These are phyloP conservation scores for Adela reaumurella DNA, from an alignment of 2,888 invertebrate species.

Conservation along the genomic window DNA sequence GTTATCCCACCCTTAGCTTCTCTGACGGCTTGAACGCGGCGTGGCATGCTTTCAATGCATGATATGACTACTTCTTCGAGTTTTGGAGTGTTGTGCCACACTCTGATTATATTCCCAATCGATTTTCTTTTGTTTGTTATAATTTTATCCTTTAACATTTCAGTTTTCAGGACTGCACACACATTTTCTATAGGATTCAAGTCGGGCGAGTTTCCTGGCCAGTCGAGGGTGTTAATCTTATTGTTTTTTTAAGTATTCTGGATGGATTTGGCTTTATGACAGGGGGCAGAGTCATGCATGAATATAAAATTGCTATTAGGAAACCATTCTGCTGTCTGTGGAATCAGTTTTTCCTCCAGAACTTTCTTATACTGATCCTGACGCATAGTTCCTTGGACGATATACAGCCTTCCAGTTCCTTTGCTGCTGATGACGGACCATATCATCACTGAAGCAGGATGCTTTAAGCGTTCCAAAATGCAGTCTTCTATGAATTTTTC, in stretches of 20 bases:
- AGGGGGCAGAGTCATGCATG: slow-evolving; percentile 3
- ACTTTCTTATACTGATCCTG: slow-evolving; percentile 12
- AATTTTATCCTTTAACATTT: too few relatives aligned
- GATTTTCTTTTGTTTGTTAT: too few relatives aligned
- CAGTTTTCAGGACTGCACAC: slow-evolving; percentile 7
- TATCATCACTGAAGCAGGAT: slow-evolving; percentile 10
- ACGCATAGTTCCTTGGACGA: slow-evolving; percentile 12
- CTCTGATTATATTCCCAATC: neutral
- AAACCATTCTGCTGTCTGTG: slow-evolving; percentile 3
- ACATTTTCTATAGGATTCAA: too few relatives aligned
- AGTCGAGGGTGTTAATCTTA: slow-evolving; percentile 1
- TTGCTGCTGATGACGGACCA: slow-evolving; percentile 12
- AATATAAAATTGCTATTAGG: slow-evolving; percentile 2
- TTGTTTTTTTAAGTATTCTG: slow-evolving; percentile 3
- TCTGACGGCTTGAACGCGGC: slow-evolving; percentile 4
- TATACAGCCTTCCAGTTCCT: slow-evolving; percentile 11
- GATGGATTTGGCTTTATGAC: slow-evolving; percentile 3
- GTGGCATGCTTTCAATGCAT: slow-evolving; percentile 4
- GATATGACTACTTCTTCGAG: neutral
- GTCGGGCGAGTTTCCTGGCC: too few relatives aligned
- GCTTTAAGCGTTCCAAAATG: slow-evolving; percentile 7
- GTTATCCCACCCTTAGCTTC: neutral
- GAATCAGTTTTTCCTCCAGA: slow-evolving; percentile 10
- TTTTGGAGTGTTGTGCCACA: slow-evolving; percentile 2
- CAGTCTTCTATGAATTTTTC: slow-evolving; percentile 5